Conservation (phyloP, 2,888 invertebrate genomes). For the Lapara coniferarum region DNA sequence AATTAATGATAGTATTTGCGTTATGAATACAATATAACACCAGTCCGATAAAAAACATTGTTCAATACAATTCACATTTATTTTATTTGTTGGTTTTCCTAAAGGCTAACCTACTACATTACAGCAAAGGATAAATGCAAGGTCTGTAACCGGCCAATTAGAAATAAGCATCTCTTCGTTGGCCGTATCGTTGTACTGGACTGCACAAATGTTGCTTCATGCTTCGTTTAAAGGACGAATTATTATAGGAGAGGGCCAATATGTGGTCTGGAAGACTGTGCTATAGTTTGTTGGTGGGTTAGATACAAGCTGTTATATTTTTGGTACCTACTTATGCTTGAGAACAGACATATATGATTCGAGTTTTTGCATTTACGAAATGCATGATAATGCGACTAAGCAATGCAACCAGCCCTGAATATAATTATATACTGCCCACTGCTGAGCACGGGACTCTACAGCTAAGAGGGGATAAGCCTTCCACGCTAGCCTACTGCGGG, state of each 20-base stretch:
- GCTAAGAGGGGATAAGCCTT: too few species aligned
- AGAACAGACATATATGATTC: neutral
- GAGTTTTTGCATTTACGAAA: too few species aligned
- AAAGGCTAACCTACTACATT: neutral
- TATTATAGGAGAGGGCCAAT: conserved; percentile 7
- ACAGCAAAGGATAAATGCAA: neutral
- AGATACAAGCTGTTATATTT: neutral
- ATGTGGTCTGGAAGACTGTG: conserved; percentile 18
- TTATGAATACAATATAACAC: too few species aligned
- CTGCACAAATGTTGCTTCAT: conserved; percentile 15
- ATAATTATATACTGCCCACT: too few species aligned
- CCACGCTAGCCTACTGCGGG: too few species aligned
- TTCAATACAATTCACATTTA: too few species aligned
- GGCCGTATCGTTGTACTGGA: too few species aligned
- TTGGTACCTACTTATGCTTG: neutral
- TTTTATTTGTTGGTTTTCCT: neutral
- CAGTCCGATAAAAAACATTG: too few species aligned
- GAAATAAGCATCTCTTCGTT: conserved; percentile 16
- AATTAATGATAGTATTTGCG: too few species aligned
- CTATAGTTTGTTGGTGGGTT: neutral
- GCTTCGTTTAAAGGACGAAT: conserved; percentile 19
- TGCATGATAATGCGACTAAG: too few species aligned
- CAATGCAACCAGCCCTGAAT: too few species aligned
- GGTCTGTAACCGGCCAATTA: conserved; percentile 2
- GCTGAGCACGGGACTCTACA: too few species aligned